These are phyloP conservation scores for Eubasilissa regina DNA, from an alignment of 1,140 invertebrate species.

Conservation along the genomic window DNA sequence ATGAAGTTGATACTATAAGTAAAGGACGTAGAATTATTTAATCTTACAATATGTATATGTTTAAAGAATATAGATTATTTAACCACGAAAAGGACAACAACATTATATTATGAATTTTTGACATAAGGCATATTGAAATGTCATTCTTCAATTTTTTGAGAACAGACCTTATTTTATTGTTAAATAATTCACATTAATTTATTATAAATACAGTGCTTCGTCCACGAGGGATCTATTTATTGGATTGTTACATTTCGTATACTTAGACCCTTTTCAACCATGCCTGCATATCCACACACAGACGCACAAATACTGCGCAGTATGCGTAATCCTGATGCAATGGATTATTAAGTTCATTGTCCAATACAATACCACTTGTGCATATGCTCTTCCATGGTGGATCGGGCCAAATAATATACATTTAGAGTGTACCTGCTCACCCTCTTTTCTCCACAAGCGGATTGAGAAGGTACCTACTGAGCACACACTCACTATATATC, in stretches of 20 bases:
- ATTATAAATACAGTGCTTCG: neutral
- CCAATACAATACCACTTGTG: conserved; percentile 60
- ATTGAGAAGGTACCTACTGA: conserved; percentile 14
- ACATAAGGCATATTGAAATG: neutral
- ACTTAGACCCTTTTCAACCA: neutral
- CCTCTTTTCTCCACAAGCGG: conserved; percentile 18
- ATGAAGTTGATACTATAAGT: too few relatives aligned
- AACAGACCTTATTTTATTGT: neutral
- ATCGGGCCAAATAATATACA: conserved; percentile 58
- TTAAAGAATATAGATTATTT: too few relatives aligned
- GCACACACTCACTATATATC: neutral
- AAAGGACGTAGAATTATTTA: too few relatives aligned
- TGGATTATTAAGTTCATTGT: conserved; percentile 57
- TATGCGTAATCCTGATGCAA: conserved; percentile 35
- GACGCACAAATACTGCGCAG: neutral
- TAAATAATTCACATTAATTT: neutral
- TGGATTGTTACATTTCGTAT: conserved; percentile 20
- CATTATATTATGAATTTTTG: neutral
- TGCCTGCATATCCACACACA: neutral
- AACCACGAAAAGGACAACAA: neutral
- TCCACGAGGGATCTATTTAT: conserved; percentile 51
- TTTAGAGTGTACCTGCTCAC: conserved; percentile 52
- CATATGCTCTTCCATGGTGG: conserved; percentile 58
- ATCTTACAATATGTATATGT: too few relatives aligned
- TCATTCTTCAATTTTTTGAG: neutral